Percentiles rank a stretch among this genome's conserved stretches.
Conservation (phyloP, 1,140 invertebrate species). For the Leptinotarsa lineolata region DNA sequence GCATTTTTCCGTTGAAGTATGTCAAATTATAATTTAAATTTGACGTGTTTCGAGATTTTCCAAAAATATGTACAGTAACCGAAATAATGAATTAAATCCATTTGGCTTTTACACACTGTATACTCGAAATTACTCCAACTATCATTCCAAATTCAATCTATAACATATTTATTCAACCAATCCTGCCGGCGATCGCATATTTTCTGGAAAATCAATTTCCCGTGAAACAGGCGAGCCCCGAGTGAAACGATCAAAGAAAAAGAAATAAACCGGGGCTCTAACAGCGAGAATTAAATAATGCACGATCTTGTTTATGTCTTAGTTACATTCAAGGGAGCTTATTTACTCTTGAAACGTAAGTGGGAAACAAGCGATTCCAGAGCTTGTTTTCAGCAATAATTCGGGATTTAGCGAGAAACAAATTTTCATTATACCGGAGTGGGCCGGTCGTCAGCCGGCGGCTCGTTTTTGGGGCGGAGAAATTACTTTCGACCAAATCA, state of each 20-base stretch:
- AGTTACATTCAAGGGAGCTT: neutral
- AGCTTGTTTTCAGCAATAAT: slow-evolving; percentile 2
- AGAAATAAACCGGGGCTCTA: neutral
- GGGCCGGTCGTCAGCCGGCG: neutral
- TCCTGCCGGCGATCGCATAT: too few relatives aligned
- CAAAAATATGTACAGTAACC: too few relatives aligned
- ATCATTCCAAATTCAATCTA: too few relatives aligned
- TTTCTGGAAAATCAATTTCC: too few relatives aligned
- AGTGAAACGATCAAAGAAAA: neutral
- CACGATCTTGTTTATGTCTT: neutral
- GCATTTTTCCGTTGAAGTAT: too few relatives aligned
- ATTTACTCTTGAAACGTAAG: slow-evolving; percentile 1
- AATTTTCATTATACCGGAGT: neutral
- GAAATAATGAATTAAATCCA: too few relatives aligned
- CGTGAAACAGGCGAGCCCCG: neutral
- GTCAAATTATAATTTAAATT: too few relatives aligned
- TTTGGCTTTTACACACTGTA: too few relatives aligned
- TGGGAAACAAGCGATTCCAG: neutral
- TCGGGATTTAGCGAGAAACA: neutral
- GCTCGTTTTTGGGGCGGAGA: neutral
- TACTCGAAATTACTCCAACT: too few relatives aligned
- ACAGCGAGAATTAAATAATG: slow-evolving; percentile 3
- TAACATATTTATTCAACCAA: too few relatives aligned
- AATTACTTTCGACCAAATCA: neutral
- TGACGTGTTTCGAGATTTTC: too few relatives aligned